Conservation (phyloP, 2,888 invertebrate genomes). For the Myopa testacea region DNA sequence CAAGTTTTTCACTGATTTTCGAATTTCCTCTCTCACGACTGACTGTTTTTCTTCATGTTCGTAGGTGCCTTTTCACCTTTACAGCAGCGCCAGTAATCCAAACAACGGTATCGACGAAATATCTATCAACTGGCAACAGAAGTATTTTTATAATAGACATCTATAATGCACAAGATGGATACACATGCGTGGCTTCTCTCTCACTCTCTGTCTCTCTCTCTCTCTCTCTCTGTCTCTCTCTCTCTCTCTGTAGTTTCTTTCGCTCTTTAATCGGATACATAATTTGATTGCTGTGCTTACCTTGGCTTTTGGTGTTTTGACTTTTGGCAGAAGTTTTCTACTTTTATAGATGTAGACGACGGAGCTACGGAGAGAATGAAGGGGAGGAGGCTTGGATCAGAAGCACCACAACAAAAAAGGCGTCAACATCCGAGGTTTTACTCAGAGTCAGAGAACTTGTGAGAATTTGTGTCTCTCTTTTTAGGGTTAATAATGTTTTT, state of each 20-base stretch:
- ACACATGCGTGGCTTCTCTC: conserved; percentile 21
- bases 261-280: conserved; percentile 44
- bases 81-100: not conserved
- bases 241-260: not conserved
- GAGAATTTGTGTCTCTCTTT: no score
- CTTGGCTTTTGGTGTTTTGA: conserved; percentile 24
- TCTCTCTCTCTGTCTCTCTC: not conserved
- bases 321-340: conserved; percentile 13
- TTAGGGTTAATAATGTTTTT: no score
- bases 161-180: conserved; percentile 17
- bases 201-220: no score
- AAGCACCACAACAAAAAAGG: conserved; percentile 23
- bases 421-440: conserved; percentile 14
- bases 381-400: not conserved
- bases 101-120: not conserved
- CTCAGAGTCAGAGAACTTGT: not conserved
- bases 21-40: no score
- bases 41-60: not conserved
- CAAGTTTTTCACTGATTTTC: not conserved
- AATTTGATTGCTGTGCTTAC: conserved; percentile 43
- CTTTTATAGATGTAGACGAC: not conserved
- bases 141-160: conserved; percentile 14
- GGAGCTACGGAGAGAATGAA: not conserved
- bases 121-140: not conserved
- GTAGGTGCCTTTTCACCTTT: not conserved